Percentiles rank a stretch among this genome's conserved stretches.
These are phyloP conservation scores for Nasua narica DNA, from an alignment of 2,797 vertebrate species.

Conservation along the genomic window DNA sequence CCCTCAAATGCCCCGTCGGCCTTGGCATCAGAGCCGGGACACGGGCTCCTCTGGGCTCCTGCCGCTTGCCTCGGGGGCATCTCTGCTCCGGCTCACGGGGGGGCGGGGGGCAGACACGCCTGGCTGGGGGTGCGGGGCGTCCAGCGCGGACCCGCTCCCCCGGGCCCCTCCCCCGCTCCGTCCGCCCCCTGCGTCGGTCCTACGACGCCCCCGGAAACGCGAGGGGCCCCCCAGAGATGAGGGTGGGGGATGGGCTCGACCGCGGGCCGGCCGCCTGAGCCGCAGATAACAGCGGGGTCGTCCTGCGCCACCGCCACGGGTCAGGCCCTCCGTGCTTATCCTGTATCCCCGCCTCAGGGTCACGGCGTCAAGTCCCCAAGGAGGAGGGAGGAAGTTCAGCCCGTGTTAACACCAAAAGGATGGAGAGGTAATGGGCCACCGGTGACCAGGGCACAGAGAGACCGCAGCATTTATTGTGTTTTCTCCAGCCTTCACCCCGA, in stretches of 20 bases:
- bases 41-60: background rate
- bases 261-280: background rate
- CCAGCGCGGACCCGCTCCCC: background rate
- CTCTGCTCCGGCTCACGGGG: background rate
- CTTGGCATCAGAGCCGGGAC: background rate
- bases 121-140: background rate
- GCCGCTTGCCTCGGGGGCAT: background rate
- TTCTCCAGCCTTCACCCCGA: conserved; percentile 38
- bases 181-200: background rate
- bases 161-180: background rate
- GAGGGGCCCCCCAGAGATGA: background rate
- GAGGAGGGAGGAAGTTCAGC: conserved; percentile 50
- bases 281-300: background rate
- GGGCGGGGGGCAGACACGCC: background rate
- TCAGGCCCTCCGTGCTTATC: background rate
- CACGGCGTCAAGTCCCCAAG: conserved; percentile 38
- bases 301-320: background rate
- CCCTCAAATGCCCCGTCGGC: background rate
- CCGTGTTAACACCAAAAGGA: background rate
- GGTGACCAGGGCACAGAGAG: conserved; percentile 49
- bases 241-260: background rate
- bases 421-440: conserved; percentile 49
- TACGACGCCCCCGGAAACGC: background rate
- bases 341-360: background rate
- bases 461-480: conserved; percentile 61